Conservation (phyloP, 2,888 invertebrate species). For the Ichneumoninae sp. region DNA sequence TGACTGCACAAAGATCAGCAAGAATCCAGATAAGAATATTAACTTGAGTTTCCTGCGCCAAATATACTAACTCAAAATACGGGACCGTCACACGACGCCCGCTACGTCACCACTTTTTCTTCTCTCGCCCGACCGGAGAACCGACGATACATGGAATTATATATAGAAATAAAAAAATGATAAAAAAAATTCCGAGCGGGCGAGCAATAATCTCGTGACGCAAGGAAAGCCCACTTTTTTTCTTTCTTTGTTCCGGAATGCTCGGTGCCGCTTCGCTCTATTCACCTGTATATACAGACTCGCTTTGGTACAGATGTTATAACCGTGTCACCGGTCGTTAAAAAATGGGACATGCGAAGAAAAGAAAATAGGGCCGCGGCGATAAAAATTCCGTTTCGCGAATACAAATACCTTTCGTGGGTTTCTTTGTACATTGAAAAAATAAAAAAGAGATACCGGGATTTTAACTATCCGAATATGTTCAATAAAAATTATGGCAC, state of each 20-base stretch:
- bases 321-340: neutral
- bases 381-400: neutral
- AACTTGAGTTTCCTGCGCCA: too few relatives aligned
- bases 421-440: neutral
- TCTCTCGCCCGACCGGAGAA: neutral
- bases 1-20: too few relatives aligned
- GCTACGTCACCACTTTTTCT: neutral
- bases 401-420: neutral
- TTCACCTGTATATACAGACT: neutral
- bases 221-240: conserved; percentile 17
- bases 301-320: neutral
- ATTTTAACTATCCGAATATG: neutral
- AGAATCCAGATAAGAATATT: too few relatives aligned
- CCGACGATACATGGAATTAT: neutral
- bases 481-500: neutral
- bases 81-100: too few relatives aligned
- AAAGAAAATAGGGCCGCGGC: neutral
- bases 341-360: neutral
- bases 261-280: neutral
- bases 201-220: conserved; percentile 6
- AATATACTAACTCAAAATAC: too few relatives aligned
- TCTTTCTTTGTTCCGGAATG: neutral
- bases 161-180: neutral
- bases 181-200: neutral
- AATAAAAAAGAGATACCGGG: neutral